Conservation (phyloP, 2,797 vertebrate genomes). For the Aphelocoma californica region DNA sequence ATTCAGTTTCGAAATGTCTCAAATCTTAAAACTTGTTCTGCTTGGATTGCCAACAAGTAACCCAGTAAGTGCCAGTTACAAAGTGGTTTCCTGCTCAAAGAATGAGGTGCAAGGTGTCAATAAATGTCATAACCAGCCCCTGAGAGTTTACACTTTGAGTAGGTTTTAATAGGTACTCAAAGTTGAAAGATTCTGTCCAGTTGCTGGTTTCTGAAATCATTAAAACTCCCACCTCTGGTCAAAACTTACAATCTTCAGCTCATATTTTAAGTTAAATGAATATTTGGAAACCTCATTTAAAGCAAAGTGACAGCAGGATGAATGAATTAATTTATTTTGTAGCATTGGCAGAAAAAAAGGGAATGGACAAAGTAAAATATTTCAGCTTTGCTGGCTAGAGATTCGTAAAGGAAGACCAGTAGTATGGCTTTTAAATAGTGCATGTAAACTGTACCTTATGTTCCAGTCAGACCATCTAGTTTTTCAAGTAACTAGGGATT, state of each 20-base stretch:
- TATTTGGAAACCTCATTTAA: constrained; percentile 6
- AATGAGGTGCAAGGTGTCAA: background rate
- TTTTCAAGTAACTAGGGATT: rapidly evolving
- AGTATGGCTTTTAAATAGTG: background rate
- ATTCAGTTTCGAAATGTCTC: background rate
- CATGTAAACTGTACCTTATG: background rate
- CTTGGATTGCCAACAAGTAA: background rate
- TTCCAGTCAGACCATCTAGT: background rate
- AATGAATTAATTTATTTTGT: background rate
- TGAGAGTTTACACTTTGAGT: background rate
- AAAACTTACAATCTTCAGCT: background rate
- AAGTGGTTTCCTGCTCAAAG: background rate
- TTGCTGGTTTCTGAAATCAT: background rate
- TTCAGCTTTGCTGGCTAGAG: background rate
- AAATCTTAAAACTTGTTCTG: background rate
- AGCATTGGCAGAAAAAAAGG: background rate
- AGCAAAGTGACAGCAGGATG: background rate
- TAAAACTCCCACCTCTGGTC: background rate
- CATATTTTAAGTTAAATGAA: constrained; percentile 3
- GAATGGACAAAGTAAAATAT: background rate
- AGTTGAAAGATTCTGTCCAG: background rate
- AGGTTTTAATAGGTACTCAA: background rate
- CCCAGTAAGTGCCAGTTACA: background rate
- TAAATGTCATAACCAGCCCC: background rate
- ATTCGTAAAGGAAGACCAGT: background rate